Evolutionary conservation across 2,888 invertebrate genomes (phyloP).

Genomic region (Schrankia costaestrigalis): DNA sequence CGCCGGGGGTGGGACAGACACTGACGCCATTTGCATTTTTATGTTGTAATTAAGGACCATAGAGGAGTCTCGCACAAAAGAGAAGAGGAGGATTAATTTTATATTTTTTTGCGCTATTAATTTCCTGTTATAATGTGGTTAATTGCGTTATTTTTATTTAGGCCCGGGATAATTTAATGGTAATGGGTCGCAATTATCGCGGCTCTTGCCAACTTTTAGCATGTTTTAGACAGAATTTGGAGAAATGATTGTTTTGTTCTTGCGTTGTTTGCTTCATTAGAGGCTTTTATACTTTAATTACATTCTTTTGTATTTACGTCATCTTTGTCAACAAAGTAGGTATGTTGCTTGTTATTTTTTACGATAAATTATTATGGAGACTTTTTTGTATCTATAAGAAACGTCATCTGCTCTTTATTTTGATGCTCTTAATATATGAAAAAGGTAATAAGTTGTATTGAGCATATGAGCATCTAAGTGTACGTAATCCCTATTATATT

Average conservation of each 20-base stretch:
- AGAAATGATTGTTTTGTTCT: slow-evolving; percentile 9
- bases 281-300: too few species aligned
- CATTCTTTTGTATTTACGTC: too few species aligned
- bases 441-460: too few species aligned
- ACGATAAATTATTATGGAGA: too few species aligned
- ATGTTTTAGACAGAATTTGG: not conserved
- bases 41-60: slow-evolving; percentile 41
- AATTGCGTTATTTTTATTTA: slow-evolving; percentile 26
- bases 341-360: too few species aligned
- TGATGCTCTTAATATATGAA: too few species aligned
- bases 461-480: too few species aligned
- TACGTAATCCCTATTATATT: too few species aligned
- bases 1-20: slow-evolving; percentile 16
- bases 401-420: too few species aligned
- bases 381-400: too few species aligned
- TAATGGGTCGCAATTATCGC: slow-evolving; percentile 20
- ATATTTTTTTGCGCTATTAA: slow-evolving; percentile 31
- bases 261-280: slow-evolving; percentile 12
- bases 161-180: slow-evolving; percentile 19
- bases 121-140: slow-evolving; percentile 17
- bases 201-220: slow-evolving; percentile 1
- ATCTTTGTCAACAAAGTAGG: too few species aligned
- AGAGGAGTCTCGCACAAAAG: slow-evolving; percentile 18
- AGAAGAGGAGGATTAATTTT: slow-evolving; percentile 27
- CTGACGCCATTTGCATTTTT: slow-evolving; percentile 47